Evolutionary conservation across 2,113 vertebrate genomes (phyloP), one percentile per base, ranked within the genome.

Genomic region (Muntiacus muntjak): DNA sequence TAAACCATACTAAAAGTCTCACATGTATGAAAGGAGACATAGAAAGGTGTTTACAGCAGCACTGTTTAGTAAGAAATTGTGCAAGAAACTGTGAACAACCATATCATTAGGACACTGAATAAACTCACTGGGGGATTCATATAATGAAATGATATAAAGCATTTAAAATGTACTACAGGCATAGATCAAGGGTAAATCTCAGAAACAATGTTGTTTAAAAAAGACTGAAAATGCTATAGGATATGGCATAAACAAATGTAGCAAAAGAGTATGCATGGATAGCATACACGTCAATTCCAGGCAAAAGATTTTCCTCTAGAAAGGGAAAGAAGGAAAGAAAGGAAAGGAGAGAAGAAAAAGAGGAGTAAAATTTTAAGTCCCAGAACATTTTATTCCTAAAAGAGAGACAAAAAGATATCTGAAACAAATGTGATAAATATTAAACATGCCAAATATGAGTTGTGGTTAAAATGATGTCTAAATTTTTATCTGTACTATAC

Each of bases 341-440:
- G 16, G 45, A 60, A 33, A 21, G 5, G 6, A 76, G 6, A 45
- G 16, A 82, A 55, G 50, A n/a, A 47, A 81, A 74, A 93, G 25
- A 50, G 14, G 16, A 40, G 4, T 16, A 7, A 8, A 36, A 7
- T 60, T 71, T 78, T 9, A 57, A 21, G 33, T 89, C 67, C 26
- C 64, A 52, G 36, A 88, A 95, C 25, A 87, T 83, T 83, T 76
- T 91, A 96, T 88, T 96, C 76, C 74, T 94, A 13, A 85, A 2
- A 87, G 19, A 91, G 26, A 78, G 15, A 79, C 9, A 87, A 6
- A 95, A 55, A 28, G 1, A 17, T 7, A 79, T 17, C 19, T 96
- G 47, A 89, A 74, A 36, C 6, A 43, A 93, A 85, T 64, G 11
- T 76, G 45, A 79, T 45, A 83, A 71, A 52, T 14, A 89, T 30